Evolutionary conservation across 2,888 invertebrate species (phyloP).

Genomic region (Nesidiocoris tenuis): DNA sequence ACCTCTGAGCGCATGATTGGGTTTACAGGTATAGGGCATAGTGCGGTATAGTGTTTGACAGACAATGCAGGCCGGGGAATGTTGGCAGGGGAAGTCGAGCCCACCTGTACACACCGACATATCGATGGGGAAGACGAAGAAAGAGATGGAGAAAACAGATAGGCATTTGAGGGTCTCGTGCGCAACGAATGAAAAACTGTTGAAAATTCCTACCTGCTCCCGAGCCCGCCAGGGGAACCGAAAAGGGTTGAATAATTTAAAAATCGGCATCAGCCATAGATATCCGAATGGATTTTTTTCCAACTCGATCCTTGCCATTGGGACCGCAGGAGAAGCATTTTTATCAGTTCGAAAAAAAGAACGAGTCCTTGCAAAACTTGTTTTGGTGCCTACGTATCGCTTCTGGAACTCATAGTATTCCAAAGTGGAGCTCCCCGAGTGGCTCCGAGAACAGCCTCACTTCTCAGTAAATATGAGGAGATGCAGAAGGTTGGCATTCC

Average conservation of each 20-base stretch:
- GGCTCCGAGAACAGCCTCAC: neutral
- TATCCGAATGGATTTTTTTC: neutral
- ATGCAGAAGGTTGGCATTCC: constrained; percentile 25
- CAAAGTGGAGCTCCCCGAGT: neutral
- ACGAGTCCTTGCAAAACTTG: neutral
- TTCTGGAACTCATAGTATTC: neutral
- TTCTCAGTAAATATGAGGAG: constrained; percentile 13
- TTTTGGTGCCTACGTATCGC: no score
- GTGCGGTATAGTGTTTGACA: neutral
- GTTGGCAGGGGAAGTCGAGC: neutral
- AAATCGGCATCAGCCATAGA: constrained; percentile 6
- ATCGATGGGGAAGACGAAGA: neutral
- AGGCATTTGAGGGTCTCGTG: neutral
- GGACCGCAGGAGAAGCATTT: constrained; percentile 10
- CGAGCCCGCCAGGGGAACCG: neutral
- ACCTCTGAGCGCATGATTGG: constrained; percentile 32
- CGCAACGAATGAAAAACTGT: constrained; percentile 34
- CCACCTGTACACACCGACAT: neutral
- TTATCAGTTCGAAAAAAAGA: constrained; percentile 20
- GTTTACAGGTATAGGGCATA: constrained; percentile 28
- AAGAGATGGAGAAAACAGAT: neutral
- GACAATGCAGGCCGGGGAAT: neutral
- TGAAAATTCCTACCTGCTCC: constrained; percentile 31
- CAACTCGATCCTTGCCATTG: no score
- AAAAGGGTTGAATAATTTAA: constrained; percentile 4